Base-by-base conservation (phyloP, 2,113 vertebrate species). In the Syngnathus scovelli region DNA sequence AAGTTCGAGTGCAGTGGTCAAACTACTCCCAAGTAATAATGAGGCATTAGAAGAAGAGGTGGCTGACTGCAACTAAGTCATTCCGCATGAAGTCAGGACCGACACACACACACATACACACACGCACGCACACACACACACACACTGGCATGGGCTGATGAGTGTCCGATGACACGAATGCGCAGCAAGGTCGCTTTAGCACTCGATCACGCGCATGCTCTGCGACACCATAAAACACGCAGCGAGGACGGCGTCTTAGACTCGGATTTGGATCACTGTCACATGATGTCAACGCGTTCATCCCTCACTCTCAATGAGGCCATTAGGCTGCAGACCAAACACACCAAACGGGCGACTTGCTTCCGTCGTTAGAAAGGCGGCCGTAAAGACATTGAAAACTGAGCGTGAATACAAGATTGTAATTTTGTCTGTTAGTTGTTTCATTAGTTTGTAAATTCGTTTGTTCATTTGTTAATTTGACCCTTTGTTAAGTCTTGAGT, bases 21-120 rank as follows among this genome's bases (percentile, higher is more conserved):
- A 86, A 85, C 76, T 81, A 64, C 73, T 86, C 69, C 77, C 74
- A 86, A 86, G 85, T 86, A 79, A 88, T 87, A 79, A 88, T 67
- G 81, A 86, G 79, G 64, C 79, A 76, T 85, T 84, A 80, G 86
- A 77, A 74, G 80, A 83, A 77, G 83, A 86, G 86, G 72, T 80
- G 84, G 78, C 79, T 78, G 56, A 81, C 55, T 69, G 78, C 78
- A 83, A 85, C 75, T 78, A 74, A 85, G 82, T 90, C 88, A 78
- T 74, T 85, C 82, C 82, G 74, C 85, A 87, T 89, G 84, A 89
- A 82, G 79, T 74, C 72, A 78, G 69, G 64, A 85, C 83, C 87
- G 75, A 60, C 69, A 38, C 33, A 39, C 59, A 39, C 58, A 12
- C 55, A 16, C 54, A 55, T 23, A 56, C 54, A 33, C 54, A 56